Base-by-base conservation (phyloP, 2,113 vertebrate genomes). In the Phasianus colchicus region DNA sequence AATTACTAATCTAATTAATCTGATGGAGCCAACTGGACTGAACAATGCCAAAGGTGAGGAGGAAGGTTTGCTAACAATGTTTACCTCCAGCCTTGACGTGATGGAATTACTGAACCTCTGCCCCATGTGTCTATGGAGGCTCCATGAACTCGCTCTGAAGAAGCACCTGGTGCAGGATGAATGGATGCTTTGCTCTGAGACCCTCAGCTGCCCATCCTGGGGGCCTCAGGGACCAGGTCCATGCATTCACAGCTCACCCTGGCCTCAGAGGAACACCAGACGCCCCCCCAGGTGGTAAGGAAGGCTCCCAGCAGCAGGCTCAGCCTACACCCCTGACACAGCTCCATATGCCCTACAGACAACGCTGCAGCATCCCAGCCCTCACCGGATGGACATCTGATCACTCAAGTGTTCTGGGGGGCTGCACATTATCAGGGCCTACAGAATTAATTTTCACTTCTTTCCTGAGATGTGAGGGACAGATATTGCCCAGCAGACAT, bases 81-180 rank as follows among this genome's bases (percentile, higher is more conserved):
- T 75, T 54, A 76, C n/a, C 66, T 63, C 19, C 4, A 47, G 40
- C 22, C 45, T 54, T 14, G 72, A n/a, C 13, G 4, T 3, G 17
- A 36, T 38, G 60, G 20, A 80, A 36, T 3, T 10, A 36, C 4
- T 42, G 18, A 54, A 48, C 16, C 42, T 52, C 47, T 50, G 63
- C 19, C 10, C 0, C 42, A 45, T 36, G 32, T 10, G 24, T 8
- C 22, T 1, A 40, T 0, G 13, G 25, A 30, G 19, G 6, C 7
- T 20, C 47, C 18, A 4, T 1, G 10, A 48, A 84, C 27, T 18
- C 29, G 12, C 42, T 76, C 30, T 2, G 0, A 69, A 65, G 14
- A 48, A 19, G n/a, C 50, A 11, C 0, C 3, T 38, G 66, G 19
- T 0, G 22, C 22, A 86, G 47, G 64, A 22, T 40, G 7, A 83